Conservation (phyloP, 2,888 invertebrate genomes). For the Biston stratarius region DNA sequence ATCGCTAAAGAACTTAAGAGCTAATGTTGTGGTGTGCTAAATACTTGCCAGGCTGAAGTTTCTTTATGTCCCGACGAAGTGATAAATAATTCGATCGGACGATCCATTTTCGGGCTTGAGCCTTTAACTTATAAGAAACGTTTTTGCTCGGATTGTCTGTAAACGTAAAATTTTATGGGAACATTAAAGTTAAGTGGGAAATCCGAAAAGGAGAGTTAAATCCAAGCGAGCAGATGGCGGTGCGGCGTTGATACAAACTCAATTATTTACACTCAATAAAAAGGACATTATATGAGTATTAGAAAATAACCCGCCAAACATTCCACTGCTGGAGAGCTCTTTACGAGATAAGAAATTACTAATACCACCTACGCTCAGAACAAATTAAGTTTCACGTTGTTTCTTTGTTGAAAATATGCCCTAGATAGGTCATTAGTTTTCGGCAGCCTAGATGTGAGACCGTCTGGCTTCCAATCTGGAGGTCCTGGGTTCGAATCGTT, state of each 20-base stretch:
- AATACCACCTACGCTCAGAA: slow-evolving; percentile 29
- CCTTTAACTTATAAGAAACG: slow-evolving; percentile 53
- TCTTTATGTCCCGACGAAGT: slow-evolving; percentile 69
- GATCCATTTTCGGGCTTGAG: slow-evolving; percentile 58
- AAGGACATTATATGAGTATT: slow-evolving; percentile 83
- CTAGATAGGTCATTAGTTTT: background rate
- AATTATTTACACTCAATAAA: slow-evolving; percentile 87
- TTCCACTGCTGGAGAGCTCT: slow-evolving; percentile 56
- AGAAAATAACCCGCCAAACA: slow-evolving; percentile 77
- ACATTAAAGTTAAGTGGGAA: slow-evolving; percentile 85
- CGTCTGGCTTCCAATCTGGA: too few relatives aligned
- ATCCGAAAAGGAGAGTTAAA: slow-evolving; percentile 83
- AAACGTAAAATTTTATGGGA: slow-evolving; percentile 80
- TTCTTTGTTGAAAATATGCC: background rate
- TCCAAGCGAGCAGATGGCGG: slow-evolving; percentile 78
- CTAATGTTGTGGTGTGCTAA: slow-evolving; percentile 59
- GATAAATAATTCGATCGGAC: slow-evolving; percentile 61
- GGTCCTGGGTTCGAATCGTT: too few relatives aligned
- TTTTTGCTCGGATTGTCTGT: slow-evolving; percentile 51
- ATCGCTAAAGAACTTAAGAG: slow-evolving; percentile 56
- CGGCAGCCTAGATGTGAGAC: too few relatives aligned
- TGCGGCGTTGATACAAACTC: slow-evolving; percentile 81
- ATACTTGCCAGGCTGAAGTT: slow-evolving; percentile 63
- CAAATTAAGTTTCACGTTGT: slow-evolving; percentile 22
- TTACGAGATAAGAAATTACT: slow-evolving; percentile 66